Conservation (phyloP, 2,888 invertebrate species). For the Galeruca laticollis region DNA sequence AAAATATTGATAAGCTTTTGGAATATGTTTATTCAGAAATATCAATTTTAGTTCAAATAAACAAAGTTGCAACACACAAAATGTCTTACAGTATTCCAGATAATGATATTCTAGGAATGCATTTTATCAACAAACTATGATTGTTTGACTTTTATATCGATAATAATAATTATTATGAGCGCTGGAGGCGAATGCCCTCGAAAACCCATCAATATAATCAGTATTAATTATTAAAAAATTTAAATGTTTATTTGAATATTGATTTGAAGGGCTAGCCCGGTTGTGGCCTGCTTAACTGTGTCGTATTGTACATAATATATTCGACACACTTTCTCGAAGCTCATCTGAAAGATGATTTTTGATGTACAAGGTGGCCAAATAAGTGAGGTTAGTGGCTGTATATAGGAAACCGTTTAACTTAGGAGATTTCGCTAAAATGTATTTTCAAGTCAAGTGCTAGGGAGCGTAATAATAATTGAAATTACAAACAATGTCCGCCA, state of each 20-base stretch:
- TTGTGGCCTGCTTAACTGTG: background rate
- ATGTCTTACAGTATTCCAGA: background rate
- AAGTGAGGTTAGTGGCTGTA: too few relatives aligned
- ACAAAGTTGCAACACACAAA: slow-evolving; percentile 5
- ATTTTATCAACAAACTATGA: background rate
- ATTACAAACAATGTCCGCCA: too few relatives aligned
- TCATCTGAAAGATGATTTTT: slow-evolving; percentile 1
- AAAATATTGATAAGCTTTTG: background rate
- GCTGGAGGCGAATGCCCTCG: background rate
- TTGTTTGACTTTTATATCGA: background rate
- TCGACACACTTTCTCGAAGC: background rate
- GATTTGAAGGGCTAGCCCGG: background rate
- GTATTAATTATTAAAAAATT: too few relatives aligned
- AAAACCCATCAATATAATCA: background rate
- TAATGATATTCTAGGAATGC: slow-evolving; percentile 1
- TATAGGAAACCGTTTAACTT: too few relatives aligned
- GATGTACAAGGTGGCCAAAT: background rate
- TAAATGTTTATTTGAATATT: too few relatives aligned
- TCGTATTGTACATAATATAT: too few relatives aligned
- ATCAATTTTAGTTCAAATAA: background rate
- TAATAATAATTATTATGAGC: background rate
- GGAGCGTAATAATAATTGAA: too few relatives aligned
- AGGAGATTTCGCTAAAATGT: too few relatives aligned
- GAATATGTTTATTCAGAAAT: background rate
- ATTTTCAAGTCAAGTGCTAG: too few relatives aligned